These are phyloP conservation scores for Oryzias javanicus DNA, from an alignment of 2,113 vertebrate species.

Conservation along the genomic window DNA sequence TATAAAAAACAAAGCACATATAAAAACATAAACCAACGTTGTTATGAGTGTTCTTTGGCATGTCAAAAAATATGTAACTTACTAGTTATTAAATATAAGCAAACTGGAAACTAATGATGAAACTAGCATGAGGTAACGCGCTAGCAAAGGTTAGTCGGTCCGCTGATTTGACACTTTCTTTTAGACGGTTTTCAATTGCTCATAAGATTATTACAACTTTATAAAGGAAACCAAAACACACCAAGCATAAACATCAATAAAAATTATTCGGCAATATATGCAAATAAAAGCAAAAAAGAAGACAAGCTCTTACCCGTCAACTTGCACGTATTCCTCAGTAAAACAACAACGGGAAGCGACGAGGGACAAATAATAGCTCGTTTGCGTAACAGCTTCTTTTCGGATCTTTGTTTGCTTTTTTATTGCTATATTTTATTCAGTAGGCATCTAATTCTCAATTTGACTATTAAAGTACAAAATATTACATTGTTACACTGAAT, in stretches of 20 bases:
- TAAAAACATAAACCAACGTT: rapidly evolving
- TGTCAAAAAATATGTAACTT: rapidly evolving
- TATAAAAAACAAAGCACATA: too few species aligned
- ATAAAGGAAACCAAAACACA: rapidly evolving
- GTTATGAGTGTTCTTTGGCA: rapidly evolving
- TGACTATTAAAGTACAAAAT: not conserved
- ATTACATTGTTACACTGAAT: too few species aligned
- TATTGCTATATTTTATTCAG: too few species aligned
- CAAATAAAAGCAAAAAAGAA: not conserved
- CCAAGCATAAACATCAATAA: too few species aligned
- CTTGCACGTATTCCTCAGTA: not conserved
- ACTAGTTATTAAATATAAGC: not conserved
- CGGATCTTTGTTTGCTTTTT: too few species aligned
- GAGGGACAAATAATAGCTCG: slow-evolving; percentile 7
- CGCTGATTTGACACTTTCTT: slow-evolving; percentile 20
- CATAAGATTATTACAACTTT: rapidly evolving
- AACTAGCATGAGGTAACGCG: not conserved
- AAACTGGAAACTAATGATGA: not conserved
- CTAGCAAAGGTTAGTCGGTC: slow-evolving; percentile 14
- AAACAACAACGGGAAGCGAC: slow-evolving; percentile 35
- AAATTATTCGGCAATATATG: not conserved
- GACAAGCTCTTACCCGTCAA: slow-evolving; percentile 38
- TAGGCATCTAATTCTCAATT: not conserved
- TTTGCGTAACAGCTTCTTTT: not conserved
- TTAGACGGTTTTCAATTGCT: not conserved